Evolutionary conservation across 2,888 invertebrate genomes (phyloP).

Genomic region (Colostygia pectinataria): DNA sequence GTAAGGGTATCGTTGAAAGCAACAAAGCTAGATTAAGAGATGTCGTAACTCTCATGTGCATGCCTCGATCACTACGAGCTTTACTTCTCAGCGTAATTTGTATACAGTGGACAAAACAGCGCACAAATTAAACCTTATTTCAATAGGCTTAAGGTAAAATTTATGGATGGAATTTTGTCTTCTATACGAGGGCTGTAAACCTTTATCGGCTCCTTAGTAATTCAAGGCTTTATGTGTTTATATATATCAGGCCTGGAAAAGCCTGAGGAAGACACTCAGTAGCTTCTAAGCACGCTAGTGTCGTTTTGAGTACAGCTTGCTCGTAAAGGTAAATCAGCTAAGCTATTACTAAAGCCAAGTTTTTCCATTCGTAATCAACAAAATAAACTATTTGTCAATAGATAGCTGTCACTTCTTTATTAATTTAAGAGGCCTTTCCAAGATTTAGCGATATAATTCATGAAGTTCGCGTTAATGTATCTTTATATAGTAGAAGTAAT

Average conservation of each 20-base stretch:
- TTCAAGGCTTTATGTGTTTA: slow-evolving; percentile 46
- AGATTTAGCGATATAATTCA: no score
- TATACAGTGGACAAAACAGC: slow-evolving; percentile 1
- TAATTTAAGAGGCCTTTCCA: no score
- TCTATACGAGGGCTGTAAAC: slow-evolving; percentile 41
- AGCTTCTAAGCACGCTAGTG: slow-evolving; percentile 30
- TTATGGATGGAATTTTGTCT: slow-evolving; percentile 6
- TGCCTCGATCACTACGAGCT: slow-evolving; percentile 33
- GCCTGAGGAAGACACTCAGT: slow-evolving; percentile 24
- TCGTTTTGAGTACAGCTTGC: not conserved
- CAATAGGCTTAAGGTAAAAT: slow-evolving; percentile 4
- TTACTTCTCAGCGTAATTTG: slow-evolving; percentile 1
- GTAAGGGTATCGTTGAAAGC: slow-evolving; percentile 33
- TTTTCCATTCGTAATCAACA: no score
- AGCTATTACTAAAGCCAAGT: slow-evolving; percentile 22
- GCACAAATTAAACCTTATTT: slow-evolving; percentile 22
- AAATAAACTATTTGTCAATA: no score
- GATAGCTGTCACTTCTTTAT: no score
- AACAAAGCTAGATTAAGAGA: slow-evolving; percentile 38
- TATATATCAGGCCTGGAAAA: slow-evolving; percentile 40
- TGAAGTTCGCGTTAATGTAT: no score
- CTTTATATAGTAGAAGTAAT: no score
- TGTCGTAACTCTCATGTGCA: slow-evolving; percentile 35
- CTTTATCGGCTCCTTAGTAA: slow-evolving; percentile 51
- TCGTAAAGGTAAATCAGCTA: slow-evolving; percentile 21